phyloP scores from a whole-genome alignment of 1,140 invertebrate genomes.

The Leptinotarsa texana region DNA sequence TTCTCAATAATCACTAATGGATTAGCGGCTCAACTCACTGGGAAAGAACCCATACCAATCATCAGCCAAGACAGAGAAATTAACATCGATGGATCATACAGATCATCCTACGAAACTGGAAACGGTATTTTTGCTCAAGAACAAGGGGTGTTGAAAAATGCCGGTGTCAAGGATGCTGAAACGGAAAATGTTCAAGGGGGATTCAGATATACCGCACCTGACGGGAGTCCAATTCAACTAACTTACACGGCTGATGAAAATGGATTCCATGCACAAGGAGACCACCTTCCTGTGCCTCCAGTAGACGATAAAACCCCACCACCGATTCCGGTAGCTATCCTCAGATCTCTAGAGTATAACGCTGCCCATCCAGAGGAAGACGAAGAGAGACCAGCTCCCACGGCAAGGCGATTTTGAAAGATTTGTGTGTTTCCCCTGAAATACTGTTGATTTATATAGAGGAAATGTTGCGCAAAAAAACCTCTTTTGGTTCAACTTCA shows the following conservation, averaged over 20 bases:
- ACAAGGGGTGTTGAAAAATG: conserved; percentile 49
- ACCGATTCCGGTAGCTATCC: conserved; percentile 57
- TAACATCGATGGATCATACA: conserved; percentile 70
- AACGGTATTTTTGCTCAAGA: conserved; percentile 43
- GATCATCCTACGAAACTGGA: conserved; percentile 46
- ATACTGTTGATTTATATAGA: too few species aligned
- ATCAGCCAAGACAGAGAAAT: conserved; percentile 65
- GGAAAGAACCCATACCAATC: conserved; percentile 63
- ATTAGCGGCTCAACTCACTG: conserved; percentile 56
- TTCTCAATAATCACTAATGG: conserved; percentile 20
- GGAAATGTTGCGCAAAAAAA: too few species aligned
- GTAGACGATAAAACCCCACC: conserved; percentile 51
- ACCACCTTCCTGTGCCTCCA: conserved; percentile 53
- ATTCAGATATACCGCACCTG: conserved; percentile 62
- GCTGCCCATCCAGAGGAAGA: conserved; percentile 25
- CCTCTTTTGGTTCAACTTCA: too few species aligned
- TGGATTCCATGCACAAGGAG: conserved; percentile 59
- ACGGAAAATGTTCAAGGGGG: conserved; percentile 47
- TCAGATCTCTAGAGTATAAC: conserved; percentile 58
- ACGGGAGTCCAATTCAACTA: conserved; percentile 59
- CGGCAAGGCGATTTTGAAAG: not conserved
- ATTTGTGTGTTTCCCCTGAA: too few species aligned
- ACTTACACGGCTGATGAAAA: conserved; percentile 63
- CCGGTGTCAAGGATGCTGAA: conserved; percentile 32
- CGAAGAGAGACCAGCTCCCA: not conserved